A percentile compares a stretch with the other conserved stretches of the same genome.
Evolutionary conservation across 1,140 invertebrate species (phyloP).

Genomic region (Wasmannia auropunctata): DNA sequence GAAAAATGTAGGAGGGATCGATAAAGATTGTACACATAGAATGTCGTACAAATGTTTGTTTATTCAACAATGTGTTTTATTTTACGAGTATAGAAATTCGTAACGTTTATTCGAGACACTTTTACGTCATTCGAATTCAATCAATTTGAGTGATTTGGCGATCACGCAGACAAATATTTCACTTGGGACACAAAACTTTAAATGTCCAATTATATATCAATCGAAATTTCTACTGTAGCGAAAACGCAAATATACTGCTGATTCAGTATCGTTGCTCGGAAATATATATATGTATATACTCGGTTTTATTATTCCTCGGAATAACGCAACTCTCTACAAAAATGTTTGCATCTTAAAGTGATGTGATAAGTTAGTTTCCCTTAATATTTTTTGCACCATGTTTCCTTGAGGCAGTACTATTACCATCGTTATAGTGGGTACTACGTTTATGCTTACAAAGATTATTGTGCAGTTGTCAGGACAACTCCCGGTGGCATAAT

Average conservation of each 20-base stretch:
- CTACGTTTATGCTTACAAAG: conserved; percentile 37
- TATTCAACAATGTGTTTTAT: conserved; percentile 51
- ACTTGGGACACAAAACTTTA: neutral
- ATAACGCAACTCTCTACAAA: conserved; percentile 22
- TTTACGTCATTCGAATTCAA: neutral
- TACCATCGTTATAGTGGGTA: conserved; percentile 47
- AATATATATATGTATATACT: neutral
- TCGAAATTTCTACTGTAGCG: neutral
- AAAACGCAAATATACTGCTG: neutral
- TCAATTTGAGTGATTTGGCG: neutral
- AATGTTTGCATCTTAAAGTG: conserved; percentile 45
- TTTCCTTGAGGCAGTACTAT: conserved; percentile 57
- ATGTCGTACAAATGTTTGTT: conserved; percentile 34
- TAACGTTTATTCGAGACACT: neutral
- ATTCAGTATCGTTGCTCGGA: neutral
- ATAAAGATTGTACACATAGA: neutral
- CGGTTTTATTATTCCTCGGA: neutral
- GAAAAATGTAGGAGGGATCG: neutral
- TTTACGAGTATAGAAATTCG: conserved; percentile 34
- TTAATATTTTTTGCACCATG: conserved; percentile 50
- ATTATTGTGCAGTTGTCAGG: conserved; percentile 39
- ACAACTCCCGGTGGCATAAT: conserved; percentile 1
- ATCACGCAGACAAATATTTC: conserved; percentile 4
- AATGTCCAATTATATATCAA: conserved; percentile 19
- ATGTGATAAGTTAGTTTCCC: conserved; percentile 26